Evolutionary conservation across 2,797 vertebrate genomes (phyloP), one percentile per base, ranked within the genome.

Genomic region (Mionectes olivaceus): DNA sequence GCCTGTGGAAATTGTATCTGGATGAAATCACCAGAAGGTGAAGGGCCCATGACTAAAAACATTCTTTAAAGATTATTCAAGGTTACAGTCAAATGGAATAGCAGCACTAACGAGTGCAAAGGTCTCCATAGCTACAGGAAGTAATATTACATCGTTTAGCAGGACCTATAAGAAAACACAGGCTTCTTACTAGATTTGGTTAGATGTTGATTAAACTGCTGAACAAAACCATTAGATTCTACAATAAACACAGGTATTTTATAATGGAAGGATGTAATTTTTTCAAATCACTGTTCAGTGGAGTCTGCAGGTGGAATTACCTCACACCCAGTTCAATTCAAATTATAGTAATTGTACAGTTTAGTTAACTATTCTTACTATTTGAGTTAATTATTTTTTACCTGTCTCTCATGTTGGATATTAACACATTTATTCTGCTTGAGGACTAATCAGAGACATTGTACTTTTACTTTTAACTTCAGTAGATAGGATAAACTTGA

Each of bases 21-120:
- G 96, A 97, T 97, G 97, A 98, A 98, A 98, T 98, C 97, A 97
- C 94, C 92, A 96, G 87, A 97, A 98, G 98, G 97, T 98, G 97
- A 98, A 97, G 96, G 96, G 97, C 94, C 82, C 92, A 97, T 97
- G 97, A 97, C 97, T 96, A 86, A 96, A 97, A 97, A 97, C 96
- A 97, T 98, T 98, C 97, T 95, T 98, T 96, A 96, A 96, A 97
- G 94, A 97, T 98, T 98, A 97, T 94, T 94, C 90, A 94, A 90
- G 93, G 93, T 95, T 97, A 65, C 83, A 96, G 94, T 94, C 77
- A 87, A 97, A 93, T 79, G 69, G 94, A 94, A 95, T 75, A 96
- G 95, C 92, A 91, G 93, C 94, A 93, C 94, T 96, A 96, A 97
- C 87, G 44, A 97, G 95, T 97, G 91, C 50, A 94, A 95, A 96